Percentiles rank a stretch among this genome's conserved stretches.
phyloP scores from a whole-genome alignment of 2,113 vertebrate genomes.

The Muntiacus muntjak region DNA sequence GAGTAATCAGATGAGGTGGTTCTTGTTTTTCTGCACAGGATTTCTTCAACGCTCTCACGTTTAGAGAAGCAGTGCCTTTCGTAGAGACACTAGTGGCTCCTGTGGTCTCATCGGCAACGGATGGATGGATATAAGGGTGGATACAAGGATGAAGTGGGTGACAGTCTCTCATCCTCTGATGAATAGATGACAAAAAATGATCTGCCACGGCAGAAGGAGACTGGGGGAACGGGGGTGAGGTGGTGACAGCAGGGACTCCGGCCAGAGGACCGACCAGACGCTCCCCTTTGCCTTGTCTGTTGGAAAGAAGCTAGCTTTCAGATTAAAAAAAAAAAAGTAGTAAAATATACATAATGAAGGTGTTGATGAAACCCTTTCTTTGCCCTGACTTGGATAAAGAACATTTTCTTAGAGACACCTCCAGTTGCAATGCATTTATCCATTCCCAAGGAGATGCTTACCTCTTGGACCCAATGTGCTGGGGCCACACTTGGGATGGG shows the following conservation, averaged over 20 bases:
- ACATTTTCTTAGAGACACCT: neutral
- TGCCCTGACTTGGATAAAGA: neutral
- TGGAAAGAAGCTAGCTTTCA: neutral
- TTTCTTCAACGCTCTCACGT: neutral
- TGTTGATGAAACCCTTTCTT: neutral
- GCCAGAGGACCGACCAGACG: neutral
- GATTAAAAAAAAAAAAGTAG: neutral
- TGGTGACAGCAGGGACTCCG: neutral
- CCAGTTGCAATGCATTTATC: neutral
- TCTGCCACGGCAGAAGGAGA: accelerated
- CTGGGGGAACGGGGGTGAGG: neutral
- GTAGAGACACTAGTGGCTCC: neutral
- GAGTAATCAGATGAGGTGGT: neutral
- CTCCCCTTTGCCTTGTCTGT: neutral
- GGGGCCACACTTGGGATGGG: neutral
- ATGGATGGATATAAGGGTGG: neutral
- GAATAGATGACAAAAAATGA: neutral
- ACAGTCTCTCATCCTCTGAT: no score
- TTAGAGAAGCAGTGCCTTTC: neutral
- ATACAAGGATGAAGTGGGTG: accelerated
- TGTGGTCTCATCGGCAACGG: no score
- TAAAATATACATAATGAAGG: neutral
- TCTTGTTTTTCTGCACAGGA: neutral
- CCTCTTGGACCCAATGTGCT: neutral
- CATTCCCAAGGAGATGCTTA: neutral